A percentile compares a stretch with the other conserved stretches of the same genome.
Evolutionary conservation across 2,888 invertebrate species (phyloP).

Genomic region (Cylloceria caligata): DNA sequence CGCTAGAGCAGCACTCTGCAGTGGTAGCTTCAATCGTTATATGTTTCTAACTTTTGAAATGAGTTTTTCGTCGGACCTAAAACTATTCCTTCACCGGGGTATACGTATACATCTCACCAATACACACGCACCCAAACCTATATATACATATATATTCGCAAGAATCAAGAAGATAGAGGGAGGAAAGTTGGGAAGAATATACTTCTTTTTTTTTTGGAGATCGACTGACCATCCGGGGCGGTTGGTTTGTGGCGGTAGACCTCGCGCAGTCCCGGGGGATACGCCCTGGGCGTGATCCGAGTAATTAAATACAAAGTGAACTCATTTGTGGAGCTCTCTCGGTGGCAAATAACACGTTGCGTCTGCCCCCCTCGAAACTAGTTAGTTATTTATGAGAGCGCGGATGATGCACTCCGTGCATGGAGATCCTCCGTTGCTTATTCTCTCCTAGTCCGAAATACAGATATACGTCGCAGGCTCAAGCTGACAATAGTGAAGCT

Average conservation of each 20-base stretch:
- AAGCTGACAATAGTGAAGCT: neutral
- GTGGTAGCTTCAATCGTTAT: neutral
- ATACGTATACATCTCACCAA: neutral
- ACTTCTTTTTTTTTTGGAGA: constrained; percentile 27
- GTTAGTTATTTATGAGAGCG: constrained; percentile 80
- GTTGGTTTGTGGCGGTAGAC: constrained; percentile 58
- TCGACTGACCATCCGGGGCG: constrained; percentile 36
- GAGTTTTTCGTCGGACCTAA: constrained; percentile 29
- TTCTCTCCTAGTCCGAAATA: neutral
- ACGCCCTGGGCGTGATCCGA: constrained; percentile 83
- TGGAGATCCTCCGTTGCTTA: neutral
- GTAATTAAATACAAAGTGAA: constrained; percentile 84
- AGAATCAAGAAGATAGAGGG: constrained; percentile 21
- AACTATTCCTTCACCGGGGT: neutral
- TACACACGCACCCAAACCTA: too few species aligned
- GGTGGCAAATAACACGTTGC: constrained; percentile 83
- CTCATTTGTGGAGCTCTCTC: constrained; percentile 82
- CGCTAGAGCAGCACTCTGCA: constrained; percentile 2
- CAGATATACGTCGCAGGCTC: neutral
- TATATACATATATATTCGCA: constrained; percentile 12
- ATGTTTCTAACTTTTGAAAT: constrained; percentile 15
- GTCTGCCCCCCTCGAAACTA: constrained; percentile 71
- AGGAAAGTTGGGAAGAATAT: constrained; percentile 29
- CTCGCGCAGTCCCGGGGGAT: constrained; percentile 71
- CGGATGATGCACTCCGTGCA: constrained; percentile 18